Conservation (phyloP, 2,797 vertebrate genomes). For the Pachyuromys duprasi region DNA sequence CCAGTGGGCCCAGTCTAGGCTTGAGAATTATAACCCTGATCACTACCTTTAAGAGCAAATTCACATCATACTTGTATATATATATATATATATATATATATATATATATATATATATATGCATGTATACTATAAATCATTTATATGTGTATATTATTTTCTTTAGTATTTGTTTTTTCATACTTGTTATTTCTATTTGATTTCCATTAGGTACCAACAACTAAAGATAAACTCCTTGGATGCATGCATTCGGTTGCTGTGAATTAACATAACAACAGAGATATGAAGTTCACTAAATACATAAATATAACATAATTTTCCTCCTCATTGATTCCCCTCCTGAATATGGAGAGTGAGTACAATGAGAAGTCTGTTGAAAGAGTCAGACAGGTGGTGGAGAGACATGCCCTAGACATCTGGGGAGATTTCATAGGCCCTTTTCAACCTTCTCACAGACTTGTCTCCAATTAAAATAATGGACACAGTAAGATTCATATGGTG, state of each 20-base stretch:
- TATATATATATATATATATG: too few species aligned
- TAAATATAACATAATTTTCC: conserved; percentile 43
- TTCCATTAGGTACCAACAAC: conserved; percentile 66
- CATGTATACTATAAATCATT: not conserved
- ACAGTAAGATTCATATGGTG: not conserved
- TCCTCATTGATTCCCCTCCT: not conserved
- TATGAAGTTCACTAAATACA: not conserved
- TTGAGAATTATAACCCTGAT: not conserved
- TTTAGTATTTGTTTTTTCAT: conserved; percentile 73
- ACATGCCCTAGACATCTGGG: not conserved
- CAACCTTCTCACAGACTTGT: not conserved
- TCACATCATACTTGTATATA: not conserved
- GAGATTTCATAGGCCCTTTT: conserved; percentile 16
- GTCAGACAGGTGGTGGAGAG: not conserved
- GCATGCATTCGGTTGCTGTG: conserved; percentile 45
- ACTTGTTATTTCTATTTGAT: conserved; percentile 66
- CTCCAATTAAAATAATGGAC: conserved; percentile 44
- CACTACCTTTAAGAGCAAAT: not conserved
- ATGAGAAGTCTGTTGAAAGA: not conserved
- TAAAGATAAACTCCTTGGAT: conserved; percentile 48
- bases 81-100: not conserved
- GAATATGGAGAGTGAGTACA: not conserved
- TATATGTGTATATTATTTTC: conserved; percentile 47
- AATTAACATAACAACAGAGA: conserved; percentile 34
- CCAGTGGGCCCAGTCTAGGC: not conserved